These are phyloP conservation scores for Ischnura elegans DNA, from an alignment of 2,888 invertebrate genomes.

Conservation along the genomic window DNA sequence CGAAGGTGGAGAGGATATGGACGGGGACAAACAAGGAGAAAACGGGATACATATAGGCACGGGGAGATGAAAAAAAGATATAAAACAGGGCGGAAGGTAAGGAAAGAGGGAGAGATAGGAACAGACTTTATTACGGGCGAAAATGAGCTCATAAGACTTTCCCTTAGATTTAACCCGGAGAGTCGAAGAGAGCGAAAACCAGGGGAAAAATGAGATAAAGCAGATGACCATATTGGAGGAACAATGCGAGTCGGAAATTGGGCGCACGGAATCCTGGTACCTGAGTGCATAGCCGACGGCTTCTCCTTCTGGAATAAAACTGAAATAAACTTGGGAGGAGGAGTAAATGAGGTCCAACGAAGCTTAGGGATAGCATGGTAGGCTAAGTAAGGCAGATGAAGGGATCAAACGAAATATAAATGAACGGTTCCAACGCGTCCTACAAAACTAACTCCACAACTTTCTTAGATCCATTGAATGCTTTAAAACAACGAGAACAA, in stretches of 20 bases:
- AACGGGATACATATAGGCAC: not conserved
- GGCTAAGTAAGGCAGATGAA: not conserved
- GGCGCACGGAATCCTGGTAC: not conserved
- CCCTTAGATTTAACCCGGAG: conserved; percentile 3
- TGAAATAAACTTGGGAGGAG: not conserved
- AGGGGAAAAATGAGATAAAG: not conserved
- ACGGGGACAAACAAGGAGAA: conserved; percentile 40
- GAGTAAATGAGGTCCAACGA: not conserved
- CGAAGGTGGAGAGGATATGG: conserved; percentile 16
- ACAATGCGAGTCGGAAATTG: not conserved
- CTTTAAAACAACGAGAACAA: not conserved
- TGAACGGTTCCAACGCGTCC: not conserved
- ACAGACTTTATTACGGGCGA: conserved; percentile 1
- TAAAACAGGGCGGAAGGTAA: not conserved
- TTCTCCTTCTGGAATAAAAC: not conserved
- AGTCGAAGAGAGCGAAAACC: not conserved
- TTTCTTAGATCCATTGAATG: not conserved
- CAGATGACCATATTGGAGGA: not conserved
- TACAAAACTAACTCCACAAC: not conserved
- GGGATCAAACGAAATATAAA: not conserved
- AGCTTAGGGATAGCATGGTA: not conserved
- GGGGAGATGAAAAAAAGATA: not conserved
- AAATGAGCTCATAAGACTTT: conserved; percentile 26
- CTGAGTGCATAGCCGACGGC: not conserved
- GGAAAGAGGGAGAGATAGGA: not conserved